Percentiles rank a stretch among this genome's conserved stretches.
phyloP scores from a whole-genome alignment of 1,140 invertebrate genomes.

The Hypothenemus hampei region DNA sequence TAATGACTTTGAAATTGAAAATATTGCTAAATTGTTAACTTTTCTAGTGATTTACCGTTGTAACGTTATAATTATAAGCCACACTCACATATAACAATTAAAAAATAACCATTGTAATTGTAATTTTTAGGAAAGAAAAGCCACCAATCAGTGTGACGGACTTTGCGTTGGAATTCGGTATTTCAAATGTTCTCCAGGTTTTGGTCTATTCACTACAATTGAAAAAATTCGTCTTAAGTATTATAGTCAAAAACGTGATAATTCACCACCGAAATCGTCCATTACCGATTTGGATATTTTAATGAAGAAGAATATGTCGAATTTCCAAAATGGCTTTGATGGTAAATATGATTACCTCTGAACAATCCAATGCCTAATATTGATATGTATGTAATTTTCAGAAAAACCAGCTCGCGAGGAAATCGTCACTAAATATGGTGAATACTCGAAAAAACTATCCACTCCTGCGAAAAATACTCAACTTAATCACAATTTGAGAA shows the following conservation, averaged over 20 bases:
- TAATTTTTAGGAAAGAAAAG: slow-evolving; percentile 38
- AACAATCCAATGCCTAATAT: no score
- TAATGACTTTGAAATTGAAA: neutral
- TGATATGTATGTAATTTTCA: no score
- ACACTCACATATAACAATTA: neutral
- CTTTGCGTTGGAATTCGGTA: slow-evolving; percentile 39
- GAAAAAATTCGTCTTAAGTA: slow-evolving; percentile 35
- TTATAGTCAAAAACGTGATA: slow-evolving; percentile 7
- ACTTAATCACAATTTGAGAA: slow-evolving; percentile 27
- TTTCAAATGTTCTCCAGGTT: slow-evolving; percentile 39
- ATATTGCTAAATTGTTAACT: neutral
- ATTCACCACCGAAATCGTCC: neutral
- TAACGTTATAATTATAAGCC: neutral
- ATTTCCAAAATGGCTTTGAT: neutral
- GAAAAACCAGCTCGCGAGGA: slow-evolving; percentile 35
- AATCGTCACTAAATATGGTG: slow-evolving; percentile 36
- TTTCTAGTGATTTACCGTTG: neutral
- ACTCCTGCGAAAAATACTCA: slow-evolving; percentile 26
- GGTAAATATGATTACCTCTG: neutral
- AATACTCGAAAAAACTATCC: slow-evolving; percentile 28
- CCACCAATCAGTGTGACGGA: slow-evolving; percentile 39
- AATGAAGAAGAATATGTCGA: slow-evolving; percentile 34
- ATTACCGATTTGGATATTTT: slow-evolving; percentile 28
- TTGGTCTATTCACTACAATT: slow-evolving; percentile 41
- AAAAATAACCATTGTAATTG: neutral